Evolutionary conservation across 2,888 invertebrate species (phyloP), one percentile per base, ranked within the genome.

Genomic region (Tineola bisselliella): DNA sequence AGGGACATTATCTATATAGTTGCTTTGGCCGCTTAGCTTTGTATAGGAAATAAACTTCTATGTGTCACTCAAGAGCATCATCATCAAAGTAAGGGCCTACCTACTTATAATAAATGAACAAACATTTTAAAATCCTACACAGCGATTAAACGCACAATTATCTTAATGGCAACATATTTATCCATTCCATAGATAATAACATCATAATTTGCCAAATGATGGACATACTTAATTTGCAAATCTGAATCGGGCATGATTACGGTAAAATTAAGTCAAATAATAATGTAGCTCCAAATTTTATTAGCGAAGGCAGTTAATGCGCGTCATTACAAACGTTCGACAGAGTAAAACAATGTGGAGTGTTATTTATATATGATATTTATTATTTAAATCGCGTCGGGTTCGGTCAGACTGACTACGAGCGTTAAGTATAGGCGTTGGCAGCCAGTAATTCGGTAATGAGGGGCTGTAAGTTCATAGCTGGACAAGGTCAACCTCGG

Each of bases 361-460:
- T 81, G 81, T 84, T 84, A 84, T 84, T 84, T 83, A 81, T 81
- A 79, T 81, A 81, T 81, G 77, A 83, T 86, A 84, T 84, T 84
- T 87, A 86, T 86, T 84, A 87, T 87, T 84, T 84, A 84, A 86
- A 86, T 83, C 83, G 77, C 59, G 62, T 65, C 60, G 62, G 58
- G 38, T 38, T 43, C 38, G 48, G 64, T 67, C 65, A 64, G 67
- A 66, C 64, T 66, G 68, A 68, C 68, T 67, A 67, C 66, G 74
- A 72, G 74, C 70, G 70, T 71, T 87, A 87, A 87, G 81, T 87
- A 87, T 87, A 87, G 86, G 71, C 73, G 73, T 77, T 71, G 71
- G 70, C 68, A 71, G 70, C 64, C 71, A 77, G 84, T 87, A 86
- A 87, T 87, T 87, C 78, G 84, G 86, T 87, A 87, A 87, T 87